Evolutionary conservation across 2,113 vertebrate genomes (phyloP).

Genomic region (Trogon surrucura): DNA sequence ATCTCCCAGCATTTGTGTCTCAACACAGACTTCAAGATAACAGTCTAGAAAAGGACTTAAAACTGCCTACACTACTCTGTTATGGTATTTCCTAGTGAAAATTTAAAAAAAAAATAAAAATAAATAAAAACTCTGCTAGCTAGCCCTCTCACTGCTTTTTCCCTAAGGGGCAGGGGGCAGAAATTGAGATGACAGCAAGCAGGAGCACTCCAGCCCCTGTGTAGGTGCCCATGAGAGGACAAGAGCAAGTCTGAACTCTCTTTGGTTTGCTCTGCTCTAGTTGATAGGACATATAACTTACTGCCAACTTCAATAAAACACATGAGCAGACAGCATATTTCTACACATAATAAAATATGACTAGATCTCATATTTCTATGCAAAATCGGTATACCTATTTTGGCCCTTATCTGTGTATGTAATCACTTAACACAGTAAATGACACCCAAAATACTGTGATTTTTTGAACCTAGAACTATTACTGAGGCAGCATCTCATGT

Average conservation of each 20-base stretch:
- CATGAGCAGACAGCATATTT: not conserved
- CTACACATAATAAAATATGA: not conserved
- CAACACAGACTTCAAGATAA: not conserved
- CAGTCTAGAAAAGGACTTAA: not conserved
- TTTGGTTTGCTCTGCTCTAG: not conserved
- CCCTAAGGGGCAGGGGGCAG: not conserved
- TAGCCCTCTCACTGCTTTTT: not conserved
- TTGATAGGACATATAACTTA: not conserved
- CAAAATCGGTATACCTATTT: not conserved
- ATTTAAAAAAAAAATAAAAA: no score
- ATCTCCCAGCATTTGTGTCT: not conserved
- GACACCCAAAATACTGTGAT: not conserved
- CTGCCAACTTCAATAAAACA: not conserved
- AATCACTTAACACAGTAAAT: not conserved
- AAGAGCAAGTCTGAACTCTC: not conserved
- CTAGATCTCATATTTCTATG: not conserved
- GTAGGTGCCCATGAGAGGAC: not conserved
- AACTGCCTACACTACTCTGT: not conserved
- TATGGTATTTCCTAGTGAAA: not conserved
- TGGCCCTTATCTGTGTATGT: rapidly evolving
- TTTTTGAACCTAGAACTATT: not conserved
- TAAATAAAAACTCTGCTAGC: not conserved
- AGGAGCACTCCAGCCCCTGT: not conserved
- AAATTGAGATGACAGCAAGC: not conserved
- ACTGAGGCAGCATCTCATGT: not conserved